Base-by-base conservation (phyloP, 2,888 invertebrate genomes). In the Zaprionus lineosus region DNA sequence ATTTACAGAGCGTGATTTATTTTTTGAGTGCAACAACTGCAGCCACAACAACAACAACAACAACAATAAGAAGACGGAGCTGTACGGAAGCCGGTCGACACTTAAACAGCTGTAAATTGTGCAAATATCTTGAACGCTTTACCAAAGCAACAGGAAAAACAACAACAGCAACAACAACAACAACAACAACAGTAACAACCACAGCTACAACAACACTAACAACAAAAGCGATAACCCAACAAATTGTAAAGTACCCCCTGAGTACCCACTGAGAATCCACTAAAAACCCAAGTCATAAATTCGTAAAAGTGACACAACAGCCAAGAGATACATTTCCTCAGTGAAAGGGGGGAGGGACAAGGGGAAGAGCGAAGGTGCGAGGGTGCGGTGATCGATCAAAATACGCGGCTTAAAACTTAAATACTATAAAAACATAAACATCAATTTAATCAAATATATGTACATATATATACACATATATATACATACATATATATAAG, bases 41-140 rank as follows among this genome's bases (percentile, higher is more conserved):
- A 16, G 51, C 14, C 18, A 26, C 28, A 24, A 14, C 43, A 36
- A 50, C 37, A 50, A n/a, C 36, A 3, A 3, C 5, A 19, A 19
- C 19, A 43, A 43, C 36, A 16, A 41, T 9, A 26, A 26, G 19
- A 24, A 14, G 36, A 36, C 39, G 29, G 39, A 52, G 51, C 39
- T 29, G 33, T 40, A 60, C 64, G 50, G 74, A 50, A 70, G 65
- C 65, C 29, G 18, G 8, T 7, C 37, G 39, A 52, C 47, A 75
- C 47, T 26, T 36, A 53, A 83, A 63, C 83, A 84, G 86, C 83
- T 86, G 85, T 81, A 86, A 81, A 81, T 71, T 84, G 79, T 81
- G 79, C 79, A 81, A 81, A 81, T 86, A 79, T 74, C 57, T 50
- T 52, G 46, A 36, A 59, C n/a, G n/a, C n/a, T n/a, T n/a, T n/a